phyloP scores from a whole-genome alignment of 2,888 invertebrate species.

The Aspidiotus destructor region DNA sequence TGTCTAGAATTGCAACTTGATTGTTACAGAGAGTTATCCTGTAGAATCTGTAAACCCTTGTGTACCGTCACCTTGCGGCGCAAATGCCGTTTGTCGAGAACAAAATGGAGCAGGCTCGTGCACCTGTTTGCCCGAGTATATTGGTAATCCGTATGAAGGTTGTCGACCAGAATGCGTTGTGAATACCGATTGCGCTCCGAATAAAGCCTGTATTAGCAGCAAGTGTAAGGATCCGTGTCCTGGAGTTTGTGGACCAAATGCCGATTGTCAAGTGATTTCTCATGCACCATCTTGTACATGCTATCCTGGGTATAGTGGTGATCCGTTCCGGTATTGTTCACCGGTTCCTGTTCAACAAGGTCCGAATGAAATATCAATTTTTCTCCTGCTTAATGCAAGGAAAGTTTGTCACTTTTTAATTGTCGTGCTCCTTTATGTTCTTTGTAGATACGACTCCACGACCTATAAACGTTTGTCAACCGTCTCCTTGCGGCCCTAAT shows the following conservation, averaged over 20 bases:
- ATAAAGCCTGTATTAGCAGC: slow-evolving; percentile 70
- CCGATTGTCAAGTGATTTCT: slow-evolving; percentile 72
- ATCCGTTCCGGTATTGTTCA: slow-evolving; percentile 53
- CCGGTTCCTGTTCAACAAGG: slow-evolving; percentile 46
- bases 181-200: slow-evolving; percentile 63
- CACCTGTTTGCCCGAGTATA: slow-evolving; percentile 56
- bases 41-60: slow-evolving; percentile 51
- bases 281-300: slow-evolving; percentile 58
- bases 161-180: slow-evolving; percentile 65
- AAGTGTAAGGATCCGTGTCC: slow-evolving; percentile 81
- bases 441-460: slow-evolving; percentile 38
- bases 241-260: slow-evolving; percentile 71
- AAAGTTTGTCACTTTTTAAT: slow-evolving; percentile 23
- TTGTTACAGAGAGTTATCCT: slow-evolving; percentile 13
- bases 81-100: slow-evolving; percentile 64
- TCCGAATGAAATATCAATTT: slow-evolving; percentile 15
- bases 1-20: not conserved
- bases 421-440: slow-evolving; percentile 32
- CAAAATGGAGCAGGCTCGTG: slow-evolving; percentile 54
- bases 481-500: slow-evolving; percentile 56
- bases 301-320: slow-evolving; percentile 40
- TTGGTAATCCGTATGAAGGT: slow-evolving; percentile 67
- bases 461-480: slow-evolving; percentile 48
- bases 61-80: slow-evolving; percentile 63
- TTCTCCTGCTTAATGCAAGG: too few species aligned